phyloP scores from a whole-genome alignment of 1,140 invertebrate genomes.

The Pinna nobilis region DNA sequence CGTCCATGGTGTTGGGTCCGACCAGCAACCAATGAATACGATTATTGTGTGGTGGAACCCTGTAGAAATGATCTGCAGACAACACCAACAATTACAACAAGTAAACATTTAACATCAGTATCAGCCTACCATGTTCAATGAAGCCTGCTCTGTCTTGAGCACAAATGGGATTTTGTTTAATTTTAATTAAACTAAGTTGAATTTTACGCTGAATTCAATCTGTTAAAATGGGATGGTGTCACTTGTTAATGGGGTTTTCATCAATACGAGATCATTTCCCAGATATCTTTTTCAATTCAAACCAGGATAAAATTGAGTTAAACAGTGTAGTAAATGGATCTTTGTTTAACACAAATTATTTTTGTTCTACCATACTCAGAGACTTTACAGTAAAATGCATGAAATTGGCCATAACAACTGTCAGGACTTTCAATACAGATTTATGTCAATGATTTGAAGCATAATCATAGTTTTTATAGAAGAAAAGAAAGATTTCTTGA shows the following conservation, averaged over 20 bases:
- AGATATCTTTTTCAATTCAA: too few species aligned
- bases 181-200: background rate
- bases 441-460: background rate
- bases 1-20: slow-evolving; percentile 62
- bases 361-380: too few species aligned
- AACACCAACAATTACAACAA: background rate
- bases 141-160: background rate
- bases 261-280: background rate
- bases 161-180: background rate
- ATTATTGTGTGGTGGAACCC: slow-evolving; percentile 46
- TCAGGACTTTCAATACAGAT: background rate
- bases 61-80: slow-evolving; percentile 28
- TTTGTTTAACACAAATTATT: too few species aligned
- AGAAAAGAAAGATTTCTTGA: background rate
- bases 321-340: too few species aligned
- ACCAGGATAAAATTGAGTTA: too few species aligned
- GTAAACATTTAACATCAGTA: background rate
- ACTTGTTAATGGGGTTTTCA: background rate
- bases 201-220: background rate
- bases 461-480: background rate
- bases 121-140: background rate
- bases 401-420: too few species aligned
- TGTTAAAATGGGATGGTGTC: background rate
- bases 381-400: too few species aligned
- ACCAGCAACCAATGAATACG: slow-evolving; percentile 33